A percentile compares a stretch with the other conserved stretches of the same genome.
Conservation (phyloP, 2,888 invertebrate species). For the Acrocyrtus sp. region DNA sequence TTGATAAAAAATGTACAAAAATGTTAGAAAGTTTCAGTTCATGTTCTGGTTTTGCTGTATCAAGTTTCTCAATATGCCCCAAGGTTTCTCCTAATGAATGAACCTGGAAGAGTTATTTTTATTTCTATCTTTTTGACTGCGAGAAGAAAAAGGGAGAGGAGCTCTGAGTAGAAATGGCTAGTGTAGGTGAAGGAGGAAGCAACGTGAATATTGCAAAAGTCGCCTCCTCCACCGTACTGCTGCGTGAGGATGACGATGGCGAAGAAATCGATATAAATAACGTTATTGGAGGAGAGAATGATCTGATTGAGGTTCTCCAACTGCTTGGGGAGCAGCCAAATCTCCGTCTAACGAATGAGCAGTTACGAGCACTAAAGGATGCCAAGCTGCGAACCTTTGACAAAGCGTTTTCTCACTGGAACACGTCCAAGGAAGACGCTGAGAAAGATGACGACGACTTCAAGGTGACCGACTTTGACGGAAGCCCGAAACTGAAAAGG, state of each 20-base stretch:
- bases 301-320: slow-evolving; percentile 11
- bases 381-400: slow-evolving; percentile 3
- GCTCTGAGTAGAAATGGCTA: too few species aligned
- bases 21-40: too few species aligned
- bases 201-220: too few species aligned
- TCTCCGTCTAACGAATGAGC: slow-evolving; percentile 15
- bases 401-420: slow-evolving; percentile 14
- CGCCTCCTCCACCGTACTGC: too few species aligned
- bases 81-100: too few species aligned
- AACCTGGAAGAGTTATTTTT: too few species aligned
- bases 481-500: slow-evolving; percentile 14
- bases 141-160: too few species aligned
- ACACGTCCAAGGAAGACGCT: not conserved
- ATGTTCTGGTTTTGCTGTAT: too few species aligned
- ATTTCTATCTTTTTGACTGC: too few species aligned
- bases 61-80: too few species aligned
- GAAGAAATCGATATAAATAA: not conserved
- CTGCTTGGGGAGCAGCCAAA: not conserved
- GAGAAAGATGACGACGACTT: slow-evolving; percentile 30
- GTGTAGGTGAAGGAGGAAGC: too few species aligned
- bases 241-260: not conserved
- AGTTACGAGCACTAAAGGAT: not conserved
- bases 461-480: slow-evolving; percentile 11
- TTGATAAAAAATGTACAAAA: too few species aligned
- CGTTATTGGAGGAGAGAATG: slow-evolving; percentile 4